Evolutionary conservation across 2,113 vertebrate genomes (phyloP).

Genomic region (Tachuris rubrigastra): DNA sequence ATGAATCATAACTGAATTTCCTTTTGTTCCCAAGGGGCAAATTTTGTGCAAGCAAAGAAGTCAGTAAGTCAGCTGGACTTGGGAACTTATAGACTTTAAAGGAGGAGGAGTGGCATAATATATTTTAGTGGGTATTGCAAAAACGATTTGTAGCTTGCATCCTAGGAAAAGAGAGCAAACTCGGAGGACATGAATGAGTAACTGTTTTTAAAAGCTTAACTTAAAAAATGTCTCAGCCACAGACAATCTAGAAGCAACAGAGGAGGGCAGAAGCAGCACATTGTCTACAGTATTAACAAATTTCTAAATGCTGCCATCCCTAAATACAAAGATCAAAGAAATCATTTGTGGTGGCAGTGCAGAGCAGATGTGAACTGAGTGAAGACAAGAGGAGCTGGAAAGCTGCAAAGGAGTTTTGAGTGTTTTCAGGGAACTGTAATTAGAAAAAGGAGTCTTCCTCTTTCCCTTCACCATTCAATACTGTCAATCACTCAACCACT

Average conservation of each 20-base stretch:
- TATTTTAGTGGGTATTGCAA: not conserved
- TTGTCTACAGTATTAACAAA: not conserved
- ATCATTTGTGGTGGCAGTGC: not conserved
- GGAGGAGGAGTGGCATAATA: not conserved
- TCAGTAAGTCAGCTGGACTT: not conserved
- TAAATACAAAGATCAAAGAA: not conserved
- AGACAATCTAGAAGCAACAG: conserved; percentile 14
- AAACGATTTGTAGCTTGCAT: not conserved
- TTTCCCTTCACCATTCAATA: not conserved
- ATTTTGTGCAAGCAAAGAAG: not conserved
- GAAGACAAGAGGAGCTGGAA: not conserved
- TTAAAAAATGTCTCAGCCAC: not conserved
- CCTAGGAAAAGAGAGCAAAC: not conserved
- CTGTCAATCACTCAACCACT: not conserved
- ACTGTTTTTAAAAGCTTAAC: not conserved
- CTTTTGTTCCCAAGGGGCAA: not conserved
- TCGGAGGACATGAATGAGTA: not conserved
- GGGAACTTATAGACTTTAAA: not conserved
- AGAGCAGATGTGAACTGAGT: not conserved
- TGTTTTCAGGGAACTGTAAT: not conserved
- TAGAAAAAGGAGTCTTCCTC: not conserved
- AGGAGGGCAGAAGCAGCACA: conserved; percentile 37
- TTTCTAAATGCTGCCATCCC: not conserved
- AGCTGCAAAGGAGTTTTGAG: not conserved
- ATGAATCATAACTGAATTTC: not conserved